Base-by-base conservation (phyloP, 2,113 vertebrate species). In the Bufo gargarizans region DNA sequence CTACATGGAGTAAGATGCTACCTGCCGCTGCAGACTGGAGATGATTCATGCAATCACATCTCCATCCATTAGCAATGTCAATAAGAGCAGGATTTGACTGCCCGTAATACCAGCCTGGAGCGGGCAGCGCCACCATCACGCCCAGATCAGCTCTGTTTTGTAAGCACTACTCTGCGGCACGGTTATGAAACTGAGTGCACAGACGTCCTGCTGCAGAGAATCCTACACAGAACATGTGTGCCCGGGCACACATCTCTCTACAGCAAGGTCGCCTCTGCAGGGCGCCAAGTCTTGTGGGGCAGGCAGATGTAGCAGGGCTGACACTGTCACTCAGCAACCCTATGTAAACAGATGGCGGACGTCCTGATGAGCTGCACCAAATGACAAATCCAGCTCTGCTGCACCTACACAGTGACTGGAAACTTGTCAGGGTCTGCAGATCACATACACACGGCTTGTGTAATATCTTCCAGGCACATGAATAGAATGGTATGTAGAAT, bases 101-200 rank as follows among this genome's bases (percentile, higher is more conserved):
- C 65, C 69, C 63, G 14, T 19, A 77, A 65, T 55, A 65, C n/a
- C 45, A 77, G 71, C 87, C 71, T 43, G 45, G 7, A 61, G 45
- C 45, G 43, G 61, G 16, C 79, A 77, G 69, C 86, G 55, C 2
- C 43, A 84, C 71, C 6, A 6, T 55, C 53, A 65, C 86, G 69
- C 80, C 71, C 71, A 77, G 87, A 45, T 55, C 49, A 65, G 71
- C 59, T 50, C 58, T 33, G 71, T 84, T 65, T 77, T 77, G 47
- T 84, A 88, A 83, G 13, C 87, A 84, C 67, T 50, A 76, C 33
- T 83, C 78, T 82, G 77, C 81, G 88, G 89, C 69, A 55, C 76
- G 85, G 90, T 93, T 93, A 93, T 92, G 91, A 92, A 92, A 92
- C 90, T 88, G 58, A 19, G 5, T n/a, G 43, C 47, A 58, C 67